These are phyloP conservation scores for Sinocyclocheilus anophthalmus DNA, from an alignment of 2,113 vertebrate genomes.

Conservation along the genomic window DNA sequence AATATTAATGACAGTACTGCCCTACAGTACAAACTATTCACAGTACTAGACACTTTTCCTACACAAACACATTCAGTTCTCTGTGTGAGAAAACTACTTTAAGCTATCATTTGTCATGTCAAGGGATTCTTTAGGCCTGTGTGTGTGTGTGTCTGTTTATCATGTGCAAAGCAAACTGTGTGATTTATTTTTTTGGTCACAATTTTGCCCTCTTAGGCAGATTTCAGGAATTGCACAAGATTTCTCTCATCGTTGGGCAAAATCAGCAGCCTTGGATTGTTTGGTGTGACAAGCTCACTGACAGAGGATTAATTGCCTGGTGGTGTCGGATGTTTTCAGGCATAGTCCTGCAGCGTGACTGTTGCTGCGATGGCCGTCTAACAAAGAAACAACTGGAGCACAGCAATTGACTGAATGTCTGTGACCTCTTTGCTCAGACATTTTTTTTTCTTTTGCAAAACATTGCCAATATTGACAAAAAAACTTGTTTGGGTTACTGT, in stretches of 20 bases:
- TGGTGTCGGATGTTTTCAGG: neutral
- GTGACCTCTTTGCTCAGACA: neutral
- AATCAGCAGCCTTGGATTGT: neutral
- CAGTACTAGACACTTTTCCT: neutral
- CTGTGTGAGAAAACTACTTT: neutral
- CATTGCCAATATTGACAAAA: neutral
- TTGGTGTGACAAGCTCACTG: neutral
- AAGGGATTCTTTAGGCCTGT: neutral
- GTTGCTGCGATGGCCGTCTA: neutral
- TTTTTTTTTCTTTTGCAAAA: neutral
- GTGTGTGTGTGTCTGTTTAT: neutral
- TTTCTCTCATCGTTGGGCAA: neutral
- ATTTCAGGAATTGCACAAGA: neutral
- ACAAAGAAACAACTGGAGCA: neutral
- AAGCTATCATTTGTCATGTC: neutral
- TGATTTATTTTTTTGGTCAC: neutral
- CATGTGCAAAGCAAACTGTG: neutral
- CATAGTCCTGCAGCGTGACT: conserved; percentile 1
- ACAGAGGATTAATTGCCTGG: neutral
- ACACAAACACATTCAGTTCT: neutral
- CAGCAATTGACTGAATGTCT: neutral
- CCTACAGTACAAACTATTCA: neutral
- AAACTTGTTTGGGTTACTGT: neutral
- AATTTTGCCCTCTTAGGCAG: neutral
- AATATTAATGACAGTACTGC: neutral